Evolutionary conservation across 1,140 invertebrate species (phyloP).

Genomic region (Penaeus japonicus): DNA sequence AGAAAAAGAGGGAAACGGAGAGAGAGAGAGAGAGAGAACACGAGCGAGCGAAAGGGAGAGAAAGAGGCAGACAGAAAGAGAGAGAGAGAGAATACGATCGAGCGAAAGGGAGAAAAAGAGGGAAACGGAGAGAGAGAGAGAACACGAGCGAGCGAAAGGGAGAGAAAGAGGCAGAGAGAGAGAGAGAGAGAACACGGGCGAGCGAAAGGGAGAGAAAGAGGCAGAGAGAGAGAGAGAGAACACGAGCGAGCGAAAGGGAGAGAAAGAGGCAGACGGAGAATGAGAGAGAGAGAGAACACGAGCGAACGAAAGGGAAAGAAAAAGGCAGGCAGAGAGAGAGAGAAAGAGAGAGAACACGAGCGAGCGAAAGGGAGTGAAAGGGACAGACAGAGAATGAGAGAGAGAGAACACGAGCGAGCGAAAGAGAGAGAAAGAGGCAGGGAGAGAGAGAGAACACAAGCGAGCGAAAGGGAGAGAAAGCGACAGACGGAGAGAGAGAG

Average conservation of each 20-base stretch:
- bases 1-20: background rate
- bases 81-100: slow-evolving; percentile 10
- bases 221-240: background rate
- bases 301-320: too few relatives aligned
- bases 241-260: background rate
- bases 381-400: too few relatives aligned
- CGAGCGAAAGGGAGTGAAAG: too few relatives aligned
- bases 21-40: slow-evolving; percentile 22
- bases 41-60: slow-evolving; percentile 15
- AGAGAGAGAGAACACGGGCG: background rate
- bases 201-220: background rate
- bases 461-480: background rate
- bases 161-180: background rate
- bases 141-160: background rate
- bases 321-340: too few relatives aligned
- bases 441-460: background rate
- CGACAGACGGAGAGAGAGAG: background rate
- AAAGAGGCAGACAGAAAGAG: background rate
- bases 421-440: background rate
- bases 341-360: too few relatives aligned
- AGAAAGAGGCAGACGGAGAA: background rate
- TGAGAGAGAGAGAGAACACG: background rate
- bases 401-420: background rate
- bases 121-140: background rate
- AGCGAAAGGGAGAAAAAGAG: background rate